Percentiles rank a stretch among this genome's conserved stretches.
These are phyloP conservation scores for Euproctis similis DNA, from an alignment of 2,888 invertebrate genomes.

Conservation along the genomic window DNA sequence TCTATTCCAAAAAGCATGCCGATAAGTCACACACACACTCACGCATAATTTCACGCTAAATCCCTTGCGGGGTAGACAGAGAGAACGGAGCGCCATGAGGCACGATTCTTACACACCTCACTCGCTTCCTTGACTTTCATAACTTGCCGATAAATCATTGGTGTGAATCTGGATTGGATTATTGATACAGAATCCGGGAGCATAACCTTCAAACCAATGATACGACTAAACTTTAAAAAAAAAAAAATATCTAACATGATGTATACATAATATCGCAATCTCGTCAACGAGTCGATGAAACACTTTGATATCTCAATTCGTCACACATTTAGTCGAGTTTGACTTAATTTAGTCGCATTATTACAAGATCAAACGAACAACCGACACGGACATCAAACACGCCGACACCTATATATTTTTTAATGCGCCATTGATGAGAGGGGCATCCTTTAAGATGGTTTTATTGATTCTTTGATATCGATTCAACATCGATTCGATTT, in stretches of 20 bases:
- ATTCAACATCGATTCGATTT: conserved; percentile 51
- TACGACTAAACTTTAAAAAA: no score
- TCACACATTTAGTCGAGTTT: conserved; percentile 69
- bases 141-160: no score
- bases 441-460: conserved; percentile 40
- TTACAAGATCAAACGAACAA: conserved; percentile 61
- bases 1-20: no score
- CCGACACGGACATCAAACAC: conserved; percentile 60
- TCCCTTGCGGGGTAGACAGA: no score
- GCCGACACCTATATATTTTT: conserved; percentile 37
- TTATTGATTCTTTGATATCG: conserved; percentile 73
- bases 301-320: conserved; percentile 72
- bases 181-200: no score
- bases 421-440: conserved; percentile 11
- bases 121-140: no score
- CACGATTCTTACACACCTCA: no score
- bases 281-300: conserved; percentile 51
- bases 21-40: no score
- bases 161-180: no score
- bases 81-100: no score
- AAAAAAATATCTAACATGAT: conserved; percentile 14
- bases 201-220: no score
- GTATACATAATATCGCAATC: conserved; percentile 29
- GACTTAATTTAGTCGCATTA: conserved; percentile 73
- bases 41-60: no score